Percentiles rank a stretch among this genome's conserved stretches.
These are phyloP conservation scores for Enhydra lutris DNA, from an alignment of 2,113 vertebrate species.

Conservation along the genomic window DNA sequence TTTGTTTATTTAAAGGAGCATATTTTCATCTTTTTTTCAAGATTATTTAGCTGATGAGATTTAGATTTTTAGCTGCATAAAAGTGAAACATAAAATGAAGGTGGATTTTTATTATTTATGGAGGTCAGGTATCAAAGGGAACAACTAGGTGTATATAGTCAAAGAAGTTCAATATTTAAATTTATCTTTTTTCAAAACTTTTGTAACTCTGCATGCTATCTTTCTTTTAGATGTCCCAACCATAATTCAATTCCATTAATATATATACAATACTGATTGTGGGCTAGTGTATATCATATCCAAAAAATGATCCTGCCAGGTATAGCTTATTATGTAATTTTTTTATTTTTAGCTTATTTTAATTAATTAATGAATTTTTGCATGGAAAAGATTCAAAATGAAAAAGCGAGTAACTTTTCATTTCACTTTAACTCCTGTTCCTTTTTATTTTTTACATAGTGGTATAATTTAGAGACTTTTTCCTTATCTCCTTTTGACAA, in stretches of 20 bases:
- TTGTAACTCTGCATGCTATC: not conserved
- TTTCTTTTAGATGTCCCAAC: not conserved
- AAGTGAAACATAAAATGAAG: not conserved
- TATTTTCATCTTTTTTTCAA: not conserved
- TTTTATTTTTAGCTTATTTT: not conserved
- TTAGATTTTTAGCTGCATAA: not conserved
- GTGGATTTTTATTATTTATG: not conserved
- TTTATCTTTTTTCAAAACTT: not conserved
- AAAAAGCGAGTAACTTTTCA: not conserved
- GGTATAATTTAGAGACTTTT: not conserved
- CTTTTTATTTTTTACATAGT: not conserved
- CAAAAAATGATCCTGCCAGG: not conserved
- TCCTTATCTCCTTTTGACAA: not conserved
- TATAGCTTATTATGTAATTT: not conserved
- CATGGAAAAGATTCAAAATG: not conserved
- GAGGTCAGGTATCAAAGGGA: not conserved
- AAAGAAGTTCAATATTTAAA: not conserved
- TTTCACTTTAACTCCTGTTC: not conserved
- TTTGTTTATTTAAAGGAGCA: not conserved
- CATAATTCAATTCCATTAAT: not conserved
- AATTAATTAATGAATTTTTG: not conserved
- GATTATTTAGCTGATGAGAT: not conserved
- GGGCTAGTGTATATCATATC: not conserved
- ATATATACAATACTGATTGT: not conserved
- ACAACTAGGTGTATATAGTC: not conserved